A percentile compares a stretch with the other conserved stretches of the same genome.
Evolutionary conservation across 2,113 vertebrate genomes (phyloP).

Genomic region (Albula goreensis): DNA sequence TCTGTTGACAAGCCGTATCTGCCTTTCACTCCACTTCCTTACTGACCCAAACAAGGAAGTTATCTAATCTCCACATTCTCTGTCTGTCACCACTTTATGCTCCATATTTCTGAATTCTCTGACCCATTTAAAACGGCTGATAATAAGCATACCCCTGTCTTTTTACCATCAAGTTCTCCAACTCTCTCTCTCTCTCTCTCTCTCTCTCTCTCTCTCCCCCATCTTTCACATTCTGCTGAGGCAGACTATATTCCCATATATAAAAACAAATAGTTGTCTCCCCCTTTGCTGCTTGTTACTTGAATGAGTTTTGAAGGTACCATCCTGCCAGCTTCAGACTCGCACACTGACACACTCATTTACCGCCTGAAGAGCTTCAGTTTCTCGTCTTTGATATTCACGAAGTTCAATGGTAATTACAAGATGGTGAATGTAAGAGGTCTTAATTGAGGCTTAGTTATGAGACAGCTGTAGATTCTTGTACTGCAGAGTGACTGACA

Average conservation of each 20-base stretch:
- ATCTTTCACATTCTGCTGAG: neutral
- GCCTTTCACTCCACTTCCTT: neutral
- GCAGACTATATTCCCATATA: neutral
- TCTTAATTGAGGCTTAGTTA: slow-evolving; percentile 34
- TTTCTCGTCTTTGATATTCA: neutral
- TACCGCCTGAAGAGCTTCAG: neutral
- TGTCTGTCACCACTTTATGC: neutral
- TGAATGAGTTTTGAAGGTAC: neutral
- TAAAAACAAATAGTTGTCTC: neutral
- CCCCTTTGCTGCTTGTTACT: neutral
- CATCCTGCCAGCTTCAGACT: too few relatives aligned
- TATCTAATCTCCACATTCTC: neutral
- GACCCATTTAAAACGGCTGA: neutral
- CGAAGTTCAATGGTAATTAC: slow-evolving; percentile 27
- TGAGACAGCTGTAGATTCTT: slow-evolving; percentile 41
- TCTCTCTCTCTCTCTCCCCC: neutral
- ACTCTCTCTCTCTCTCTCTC: neutral
- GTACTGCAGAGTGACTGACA: slow-evolving; percentile 34
- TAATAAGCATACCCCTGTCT: neutral
- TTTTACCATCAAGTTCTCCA: neutral
- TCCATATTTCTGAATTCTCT: slow-evolving; percentile 10
- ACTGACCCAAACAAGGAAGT: neutral
- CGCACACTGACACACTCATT: neutral
- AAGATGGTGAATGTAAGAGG: slow-evolving; percentile 24
- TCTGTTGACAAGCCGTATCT: slow-evolving; percentile 7